Evolutionary conservation across 2,113 vertebrate species (phyloP).

Genomic region (Tragelaphus strepsiceros): DNA sequence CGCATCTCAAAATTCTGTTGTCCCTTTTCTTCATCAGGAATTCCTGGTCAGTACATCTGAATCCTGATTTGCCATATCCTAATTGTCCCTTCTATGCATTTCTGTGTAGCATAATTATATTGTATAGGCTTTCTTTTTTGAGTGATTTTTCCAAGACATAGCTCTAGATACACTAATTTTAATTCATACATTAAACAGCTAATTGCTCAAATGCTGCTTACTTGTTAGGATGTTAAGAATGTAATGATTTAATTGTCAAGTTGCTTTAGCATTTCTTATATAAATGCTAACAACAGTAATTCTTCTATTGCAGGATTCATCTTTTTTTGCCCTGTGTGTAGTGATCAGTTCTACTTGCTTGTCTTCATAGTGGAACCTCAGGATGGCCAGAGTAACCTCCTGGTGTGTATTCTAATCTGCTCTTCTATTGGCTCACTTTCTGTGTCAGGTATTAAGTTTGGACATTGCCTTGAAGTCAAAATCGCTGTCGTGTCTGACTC

Average conservation of each 20-base stretch:
- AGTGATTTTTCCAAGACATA: no score
- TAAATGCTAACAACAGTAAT: neutral
- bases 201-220: no score
- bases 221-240: neutral
- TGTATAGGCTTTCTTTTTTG: no score
- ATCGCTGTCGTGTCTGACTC: neutral
- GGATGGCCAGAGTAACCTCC: conserved; percentile 85
- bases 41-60: neutral
- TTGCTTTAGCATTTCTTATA: conserved; percentile 4
- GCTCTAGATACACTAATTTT: no score
- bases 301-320: conserved; percentile 79
- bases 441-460: conserved; percentile 86
- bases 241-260: neutral
- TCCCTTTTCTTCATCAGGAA: neutral
- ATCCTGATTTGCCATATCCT: neutral
- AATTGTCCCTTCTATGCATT: neutral
- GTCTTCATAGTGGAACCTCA: conserved; percentile 84
- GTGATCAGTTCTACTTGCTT: conserved; percentile 84
- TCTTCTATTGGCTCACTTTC: conserved; percentile 87
- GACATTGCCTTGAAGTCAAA: conserved; percentile 84
- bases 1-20: neutral
- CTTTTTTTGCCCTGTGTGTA: conserved; percentile 82
- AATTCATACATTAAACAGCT: no score
- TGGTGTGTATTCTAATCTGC: conserved; percentile 88
- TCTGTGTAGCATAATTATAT: neutral